These are phyloP conservation scores for Megalopta genalis DNA, from an alignment of 1,140 invertebrate species.

Conservation along the genomic window DNA sequence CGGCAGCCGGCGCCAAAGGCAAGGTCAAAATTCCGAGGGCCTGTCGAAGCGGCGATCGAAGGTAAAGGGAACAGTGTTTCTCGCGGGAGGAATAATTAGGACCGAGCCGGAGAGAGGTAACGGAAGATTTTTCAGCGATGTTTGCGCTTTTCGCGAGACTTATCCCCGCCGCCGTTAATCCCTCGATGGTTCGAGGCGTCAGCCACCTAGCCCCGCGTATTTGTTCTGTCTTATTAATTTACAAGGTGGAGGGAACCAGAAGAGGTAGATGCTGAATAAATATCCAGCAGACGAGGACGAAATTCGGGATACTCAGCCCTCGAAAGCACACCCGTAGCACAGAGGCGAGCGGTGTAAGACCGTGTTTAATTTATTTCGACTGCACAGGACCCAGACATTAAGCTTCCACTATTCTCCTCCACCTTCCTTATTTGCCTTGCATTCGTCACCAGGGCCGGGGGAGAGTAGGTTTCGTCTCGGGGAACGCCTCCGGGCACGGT, in stretches of 20 bases:
- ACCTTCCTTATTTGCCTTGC: constrained; percentile 64
- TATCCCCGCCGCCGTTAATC: constrained; percentile 53
- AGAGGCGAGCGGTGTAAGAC: constrained; percentile 56
- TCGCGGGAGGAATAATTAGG: too few relatives aligned
- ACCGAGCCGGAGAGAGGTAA: too few relatives aligned
- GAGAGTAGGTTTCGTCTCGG: constrained; percentile 16
- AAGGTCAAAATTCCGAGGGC: too few relatives aligned
- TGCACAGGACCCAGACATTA: constrained; percentile 59
- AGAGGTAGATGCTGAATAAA: constrained; percentile 60
- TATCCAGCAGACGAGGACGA: constrained; percentile 61
- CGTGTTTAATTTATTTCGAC: constrained; percentile 72
- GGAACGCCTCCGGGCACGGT: constrained; percentile 11
- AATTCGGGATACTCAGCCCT: constrained; percentile 57
- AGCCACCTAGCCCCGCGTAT: constrained; percentile 46
- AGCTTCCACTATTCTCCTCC: constrained; percentile 60
- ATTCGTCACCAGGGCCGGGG: constrained; percentile 56
- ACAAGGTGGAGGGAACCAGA: constrained; percentile 44
- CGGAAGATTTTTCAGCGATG: not conserved
- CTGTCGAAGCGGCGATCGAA: too few relatives aligned
- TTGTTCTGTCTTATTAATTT: constrained; percentile 69
- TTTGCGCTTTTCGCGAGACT: constrained; percentile 53
- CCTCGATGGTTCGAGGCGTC: constrained; percentile 34
- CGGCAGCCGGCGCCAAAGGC: too few relatives aligned
- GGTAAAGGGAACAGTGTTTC: too few relatives aligned
- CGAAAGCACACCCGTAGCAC: constrained; percentile 28